Base-by-base conservation (phyloP, 2,888 invertebrate genomes). In the Leptarthrus brevirostris region DNA sequence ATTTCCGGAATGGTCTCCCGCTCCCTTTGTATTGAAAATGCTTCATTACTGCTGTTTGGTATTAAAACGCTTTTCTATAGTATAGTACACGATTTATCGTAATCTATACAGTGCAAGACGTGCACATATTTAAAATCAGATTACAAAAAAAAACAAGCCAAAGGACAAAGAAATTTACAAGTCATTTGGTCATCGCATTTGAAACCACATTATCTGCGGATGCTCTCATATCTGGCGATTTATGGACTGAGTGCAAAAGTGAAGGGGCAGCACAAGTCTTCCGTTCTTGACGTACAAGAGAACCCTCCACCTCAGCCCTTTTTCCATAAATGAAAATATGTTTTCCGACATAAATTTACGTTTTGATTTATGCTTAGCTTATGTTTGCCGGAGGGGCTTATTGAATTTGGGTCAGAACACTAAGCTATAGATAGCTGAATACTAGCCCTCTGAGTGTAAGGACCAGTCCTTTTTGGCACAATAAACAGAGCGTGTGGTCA, bases 401-500 rank as follows among this genome's bases (percentile, higher is more conserved):
- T 40, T 40, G 61, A 61, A 61, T 61, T 61, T 61, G 61, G 61
- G 61, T 61, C 61, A 61, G 34, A 30, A 40, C 12, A 36, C 8
- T 36, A 61, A 34, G 12, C 61, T 36, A n/a, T 30, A n/a, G n/a
- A n/a, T 30, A 8, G 30, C 30, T 30, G 30, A 30, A 30, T 30
- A 1, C n/a, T 30, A 30, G 22, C 61, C 61, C 16, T 36, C 40
- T 16, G 16, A 61, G 18, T 10, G 61, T 18, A 20, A 61, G 61
- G 61, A 40, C 61, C 61, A 16, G 30, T 20, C 20, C 36, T 40
- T 40, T 61, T 61, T 61, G 61, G 36, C 61, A 61, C 61, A 61
- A 61, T 61, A 61, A 61, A 61, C 61, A 66, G 66, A 80, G 81
- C 82, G 80, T 79, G 80, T 83, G 83, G 81, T 81, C 83, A 82